Evolutionary conservation across 1,140 invertebrate species (phyloP), one percentile per base, ranked within the genome.

Genomic region (Drosophila pseudoananassae): DNA sequence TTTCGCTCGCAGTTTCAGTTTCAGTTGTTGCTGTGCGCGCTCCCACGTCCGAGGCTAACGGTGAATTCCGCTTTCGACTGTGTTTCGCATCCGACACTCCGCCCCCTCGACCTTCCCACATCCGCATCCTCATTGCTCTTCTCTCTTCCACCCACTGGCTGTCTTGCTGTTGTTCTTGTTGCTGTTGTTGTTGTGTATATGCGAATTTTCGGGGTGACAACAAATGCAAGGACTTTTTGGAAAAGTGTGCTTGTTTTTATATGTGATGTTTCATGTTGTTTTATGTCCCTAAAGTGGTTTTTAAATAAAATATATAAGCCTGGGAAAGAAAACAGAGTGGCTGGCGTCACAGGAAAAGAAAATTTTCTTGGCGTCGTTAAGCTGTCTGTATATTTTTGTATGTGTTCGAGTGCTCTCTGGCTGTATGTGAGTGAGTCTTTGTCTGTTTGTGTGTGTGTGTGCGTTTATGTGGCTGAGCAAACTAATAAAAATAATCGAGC

Each of bases 1-100:
- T 69, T 23, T 51, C 40, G 40, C 40, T 43, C 40, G 40, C 40
- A 17, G 40, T 43, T 17, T 17, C 43, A 43, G 38, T 65, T 59
- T 66, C 46, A 66, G 63, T 66, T 82, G 79, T 82, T 82, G 74
- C 60, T 82, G 74, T 70, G 65, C 58, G 63, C 73, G 68, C 68
- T 81, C 58, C 53, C 69, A 72, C 69, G 55, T 59, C 33, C 49
- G 50, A 73, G 63, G 46, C 63, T 51, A 38, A 72, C 51, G 68
- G 68, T 53, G 40, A 55, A 69, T 68, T 49, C 31, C 46, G 27
- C 56, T 47, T 72, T 47, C 31, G 33, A 27, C 43, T 52, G 29
- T 33, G 45, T 25, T 51, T 71, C 54, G 50, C 56, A 61, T 53
- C 40, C 40, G 40, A 27, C 8, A 3, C n/a, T 6, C 38, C n/a